Evolutionary conservation across 2,888 invertebrate species (phyloP).

Genomic region (Drosophila borealis): DNA sequence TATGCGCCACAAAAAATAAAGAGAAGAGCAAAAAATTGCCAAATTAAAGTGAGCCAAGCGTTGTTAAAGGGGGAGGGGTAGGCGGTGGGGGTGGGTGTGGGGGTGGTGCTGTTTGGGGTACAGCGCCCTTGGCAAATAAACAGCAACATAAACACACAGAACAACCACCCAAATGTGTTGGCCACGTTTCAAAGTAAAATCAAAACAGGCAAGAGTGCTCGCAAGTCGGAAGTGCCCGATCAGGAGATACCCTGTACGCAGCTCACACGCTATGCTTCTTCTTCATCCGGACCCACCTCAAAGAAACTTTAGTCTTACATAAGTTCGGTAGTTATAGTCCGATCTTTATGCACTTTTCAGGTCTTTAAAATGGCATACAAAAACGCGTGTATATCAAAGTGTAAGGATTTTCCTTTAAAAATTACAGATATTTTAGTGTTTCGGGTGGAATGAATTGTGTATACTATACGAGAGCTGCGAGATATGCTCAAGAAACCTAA

Average conservation of each 20-base stretch:
- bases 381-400: no score
- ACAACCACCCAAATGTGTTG: constrained; percentile 51
- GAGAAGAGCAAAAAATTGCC: constrained; percentile 26
- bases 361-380: no score
- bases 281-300: no score
- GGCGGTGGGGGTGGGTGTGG: background rate
- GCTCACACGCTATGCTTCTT: no score
- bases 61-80: background rate
- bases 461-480: no score
- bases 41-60: constrained; percentile 66
- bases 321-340: no score
- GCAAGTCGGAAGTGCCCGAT: background rate
- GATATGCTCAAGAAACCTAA: no score
- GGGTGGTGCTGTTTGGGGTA: background rate
- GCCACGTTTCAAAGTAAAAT: constrained; percentile 23
- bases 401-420: no score
- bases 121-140: constrained; percentile 69
- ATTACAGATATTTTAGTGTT: no score
- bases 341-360: no score
- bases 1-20: constrained; percentile 43
- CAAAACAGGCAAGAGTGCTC: background rate
- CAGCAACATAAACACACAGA: constrained; percentile 53
- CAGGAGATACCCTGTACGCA: background rate
- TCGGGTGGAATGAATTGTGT: no score
- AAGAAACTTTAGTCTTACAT: no score